phyloP scores from a whole-genome alignment of 2,797 vertebrate species.

The Myotis vivesi region DNA sequence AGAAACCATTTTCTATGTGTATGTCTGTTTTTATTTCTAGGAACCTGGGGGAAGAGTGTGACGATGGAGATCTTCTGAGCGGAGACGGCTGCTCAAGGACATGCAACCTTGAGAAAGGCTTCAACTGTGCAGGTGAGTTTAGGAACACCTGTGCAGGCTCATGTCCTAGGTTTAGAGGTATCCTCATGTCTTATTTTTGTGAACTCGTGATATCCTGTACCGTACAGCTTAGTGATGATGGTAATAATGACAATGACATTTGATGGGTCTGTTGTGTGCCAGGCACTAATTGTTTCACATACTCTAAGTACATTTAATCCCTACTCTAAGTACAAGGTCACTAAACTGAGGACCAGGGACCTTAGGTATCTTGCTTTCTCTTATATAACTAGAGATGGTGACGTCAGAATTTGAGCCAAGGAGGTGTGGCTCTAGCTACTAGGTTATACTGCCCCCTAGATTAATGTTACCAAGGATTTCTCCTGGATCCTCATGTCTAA shows the following conservation, averaged over 20 bases:
- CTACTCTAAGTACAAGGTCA: neutral
- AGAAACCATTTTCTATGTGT: neutral
- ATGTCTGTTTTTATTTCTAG: constrained; percentile 77
- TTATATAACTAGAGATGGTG: neutral
- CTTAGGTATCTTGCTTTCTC: neutral
- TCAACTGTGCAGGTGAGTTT: constrained; percentile 92
- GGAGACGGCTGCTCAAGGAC: constrained; percentile 94
- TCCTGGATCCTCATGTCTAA: neutral
- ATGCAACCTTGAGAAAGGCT: constrained; percentile 90
- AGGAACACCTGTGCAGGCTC: too few relatives aligned
- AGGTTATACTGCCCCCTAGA: neutral
- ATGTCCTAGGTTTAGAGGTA: neutral
- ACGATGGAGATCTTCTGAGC: constrained; percentile 92
- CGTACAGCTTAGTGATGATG: neutral
- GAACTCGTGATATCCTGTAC: neutral
- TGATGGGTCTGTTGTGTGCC: neutral
- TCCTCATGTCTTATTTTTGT: neutral
- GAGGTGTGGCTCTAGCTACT: neutral
- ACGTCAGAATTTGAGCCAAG: neutral
- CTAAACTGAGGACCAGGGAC: neutral
- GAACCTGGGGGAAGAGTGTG: constrained; percentile 90
- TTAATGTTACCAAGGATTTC: neutral
- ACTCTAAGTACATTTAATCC: neutral
- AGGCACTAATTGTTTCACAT: neutral
- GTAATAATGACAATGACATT: neutral